These are phyloP conservation scores for Synergus umbraculus DNA, from an alignment of 2,888 invertebrate species.

Conservation along the genomic window DNA sequence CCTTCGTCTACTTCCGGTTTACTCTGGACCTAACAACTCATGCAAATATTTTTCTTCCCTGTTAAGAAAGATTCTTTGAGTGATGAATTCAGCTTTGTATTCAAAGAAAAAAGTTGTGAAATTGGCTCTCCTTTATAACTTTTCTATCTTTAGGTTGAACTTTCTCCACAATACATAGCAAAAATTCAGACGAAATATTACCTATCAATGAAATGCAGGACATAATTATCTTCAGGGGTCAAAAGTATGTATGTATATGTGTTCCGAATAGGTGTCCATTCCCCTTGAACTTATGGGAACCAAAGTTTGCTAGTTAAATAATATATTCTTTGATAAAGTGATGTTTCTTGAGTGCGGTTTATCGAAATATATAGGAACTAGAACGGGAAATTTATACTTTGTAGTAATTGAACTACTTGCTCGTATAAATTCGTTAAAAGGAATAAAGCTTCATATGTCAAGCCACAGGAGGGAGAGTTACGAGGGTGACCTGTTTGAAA, in stretches of 20 bases:
- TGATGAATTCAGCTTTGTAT: conserved; percentile 22
- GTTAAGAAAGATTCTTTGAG: conserved; percentile 4
- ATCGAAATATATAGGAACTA: not conserved
- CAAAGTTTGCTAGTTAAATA: too few species aligned
- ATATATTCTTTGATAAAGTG: not conserved
- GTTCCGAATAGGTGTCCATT: too few species aligned
- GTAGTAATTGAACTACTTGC: conserved; percentile 19
- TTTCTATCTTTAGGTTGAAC: not conserved
- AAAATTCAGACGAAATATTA: conserved; percentile 2
- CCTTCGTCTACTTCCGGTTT: conserved; percentile 34
- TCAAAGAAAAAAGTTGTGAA: conserved; percentile 13
- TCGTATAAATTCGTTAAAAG: conserved; percentile 27
- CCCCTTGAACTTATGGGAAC: too few species aligned
- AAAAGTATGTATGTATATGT: too few species aligned
- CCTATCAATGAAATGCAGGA: too few species aligned
- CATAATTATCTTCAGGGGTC: too few species aligned
- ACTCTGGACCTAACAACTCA: conserved; percentile 10
- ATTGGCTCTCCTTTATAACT: conserved; percentile 8
- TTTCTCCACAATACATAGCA: not conserved
- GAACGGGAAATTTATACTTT: not conserved
- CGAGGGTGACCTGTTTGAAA: conserved; percentile 36
- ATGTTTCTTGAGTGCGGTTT: not conserved
- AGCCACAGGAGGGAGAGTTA: not conserved
- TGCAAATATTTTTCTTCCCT: conserved; percentile 23
- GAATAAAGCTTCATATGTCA: conserved; percentile 26